Evolutionary conservation across 2,797 vertebrate species (phyloP), one percentile per base, ranked within the genome.

Genomic region (Eutrigla gurnardus): DNA sequence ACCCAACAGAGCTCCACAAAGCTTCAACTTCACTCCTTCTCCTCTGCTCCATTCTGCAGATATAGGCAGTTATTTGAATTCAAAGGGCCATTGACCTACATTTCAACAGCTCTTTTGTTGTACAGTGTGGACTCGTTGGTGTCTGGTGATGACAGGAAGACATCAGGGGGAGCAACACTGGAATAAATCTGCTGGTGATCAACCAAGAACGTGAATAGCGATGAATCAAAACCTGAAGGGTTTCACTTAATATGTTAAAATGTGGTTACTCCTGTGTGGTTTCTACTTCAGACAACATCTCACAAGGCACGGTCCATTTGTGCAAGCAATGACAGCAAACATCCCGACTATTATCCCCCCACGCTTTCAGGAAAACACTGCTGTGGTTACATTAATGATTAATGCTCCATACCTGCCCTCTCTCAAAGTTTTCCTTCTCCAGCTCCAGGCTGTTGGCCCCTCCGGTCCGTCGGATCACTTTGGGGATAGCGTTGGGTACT

Each of bases 341-440:
- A 73, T 75, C 54, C 67, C 54, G 65, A 65, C 62, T 69, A 55
- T 68, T 63, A 75, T 53, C 75, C 72, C 79, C 57, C 55, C 47
- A 73, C 74, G 53, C 61, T 65, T 50, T 17, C 37, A 3, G 14
- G 2, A 18, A 32, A 62, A 77, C 35, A n/a, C 35, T 40, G 4
- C 11, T 35, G 36, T 36, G 18, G 13, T 64, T 12, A 6, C 45
- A 46, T 14, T 3, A 55, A n/a, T 47, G 14, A 46, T 46, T 17
- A 46, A 10, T 15, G 59, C 60, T 67, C 57, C 88, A 61, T 93
- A 98, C 96, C 96, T 98, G 97, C 42, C 91, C 93, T 46, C 96
- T 92, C 92, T 98, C 96, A 87, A 97, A 97, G 95, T 92, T 96
- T 85, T 98, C 97, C 74, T 94, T 95, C 91, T 98, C 97, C 63